A percentile compares a stretch with the other conserved stretches of the same genome.
These are phyloP conservation scores for Tolypeutes matacus DNA, from an alignment of 2,797 vertebrate genomes.

Conservation along the genomic window DNA sequence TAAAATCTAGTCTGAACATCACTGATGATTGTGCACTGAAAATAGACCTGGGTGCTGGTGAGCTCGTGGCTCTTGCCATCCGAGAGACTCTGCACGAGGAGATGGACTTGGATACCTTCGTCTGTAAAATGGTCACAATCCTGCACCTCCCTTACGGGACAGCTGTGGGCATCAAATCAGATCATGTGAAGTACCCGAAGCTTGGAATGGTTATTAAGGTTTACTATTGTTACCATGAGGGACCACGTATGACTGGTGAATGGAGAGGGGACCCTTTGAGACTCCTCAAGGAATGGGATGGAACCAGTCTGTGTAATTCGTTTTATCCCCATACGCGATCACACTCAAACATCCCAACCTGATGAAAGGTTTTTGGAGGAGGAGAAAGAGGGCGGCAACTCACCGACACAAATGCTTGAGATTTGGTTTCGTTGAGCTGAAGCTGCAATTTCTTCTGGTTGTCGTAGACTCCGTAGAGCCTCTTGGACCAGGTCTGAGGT, in stretches of 20 bases:
- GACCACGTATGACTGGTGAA: neutral
- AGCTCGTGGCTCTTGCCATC: neutral
- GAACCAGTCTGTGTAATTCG: neutral
- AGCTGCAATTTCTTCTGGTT: slow-evolving; percentile 90
- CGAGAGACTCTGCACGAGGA: neutral
- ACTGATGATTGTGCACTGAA: rapidly evolving
- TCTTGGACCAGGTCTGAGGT: slow-evolving; percentile 94
- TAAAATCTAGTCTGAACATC: neutral
- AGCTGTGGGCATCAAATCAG: neutral
- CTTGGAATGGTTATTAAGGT: neutral
- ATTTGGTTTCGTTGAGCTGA: slow-evolving; percentile 92
- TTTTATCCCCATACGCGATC: neutral
- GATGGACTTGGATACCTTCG: neutral
- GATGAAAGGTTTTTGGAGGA: neutral
- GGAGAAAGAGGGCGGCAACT: slow-evolving; percentile 82
- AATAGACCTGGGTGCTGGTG: neutral
- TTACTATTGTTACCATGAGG: neutral
- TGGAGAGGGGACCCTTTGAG: neutral
- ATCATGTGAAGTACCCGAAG: neutral
- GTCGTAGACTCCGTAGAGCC: slow-evolving; percentile 94
- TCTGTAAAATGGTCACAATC: neutral
- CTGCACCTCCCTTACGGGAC: neutral
- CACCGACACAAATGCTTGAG: slow-evolving; percentile 95
- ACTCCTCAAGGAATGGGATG: neutral
- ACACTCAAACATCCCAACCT: neutral